These are phyloP conservation scores for Anolis apletophallus DNA, from an alignment of 2,797 vertebrate species.

Conservation along the genomic window DNA sequence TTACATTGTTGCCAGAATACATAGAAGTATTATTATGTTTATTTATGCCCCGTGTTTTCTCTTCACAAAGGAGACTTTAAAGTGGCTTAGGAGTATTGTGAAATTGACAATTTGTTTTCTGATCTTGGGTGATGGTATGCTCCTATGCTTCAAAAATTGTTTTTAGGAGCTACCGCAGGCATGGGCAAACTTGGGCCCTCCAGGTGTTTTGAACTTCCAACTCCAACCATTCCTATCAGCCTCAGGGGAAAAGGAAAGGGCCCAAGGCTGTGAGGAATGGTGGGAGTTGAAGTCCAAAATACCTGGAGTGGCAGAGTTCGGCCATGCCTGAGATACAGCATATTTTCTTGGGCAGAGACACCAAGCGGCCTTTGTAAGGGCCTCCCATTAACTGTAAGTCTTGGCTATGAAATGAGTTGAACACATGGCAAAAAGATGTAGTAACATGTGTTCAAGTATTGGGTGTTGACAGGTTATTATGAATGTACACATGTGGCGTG, in stretches of 20 bases:
- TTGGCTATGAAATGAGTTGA: slow-evolving; percentile 13
- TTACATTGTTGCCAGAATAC: neutral
- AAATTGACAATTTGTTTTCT: neutral
- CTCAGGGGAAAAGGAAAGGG: too few relatives aligned
- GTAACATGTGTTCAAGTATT: slow-evolving; percentile 32
- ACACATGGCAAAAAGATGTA: slow-evolving; percentile 19
- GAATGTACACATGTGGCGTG: slow-evolving; percentile 1
- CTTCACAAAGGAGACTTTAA: too few relatives aligned
- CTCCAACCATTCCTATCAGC: too few relatives aligned
- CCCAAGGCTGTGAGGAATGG: too few relatives aligned
- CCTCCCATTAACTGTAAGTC: slow-evolving; percentile 9
- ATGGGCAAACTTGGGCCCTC: too few relatives aligned
- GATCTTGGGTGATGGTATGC: neutral
- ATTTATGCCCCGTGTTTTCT: too few relatives aligned
- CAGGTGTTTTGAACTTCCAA: too few relatives aligned
- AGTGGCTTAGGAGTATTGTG: too few relatives aligned
- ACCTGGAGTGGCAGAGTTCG: too few relatives aligned
- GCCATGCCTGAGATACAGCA: neutral
- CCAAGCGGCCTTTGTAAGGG: neutral
- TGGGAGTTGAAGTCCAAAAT: too few relatives aligned
- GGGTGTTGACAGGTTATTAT: neutral
- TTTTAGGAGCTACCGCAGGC: slow-evolving; percentile 19
- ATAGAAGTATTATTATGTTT: neutral
- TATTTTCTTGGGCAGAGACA: neutral
- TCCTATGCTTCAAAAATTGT: slow-evolving; percentile 32